phyloP scores from a whole-genome alignment of 2,888 invertebrate species.

The Mesodorylaimus sp. region DNA sequence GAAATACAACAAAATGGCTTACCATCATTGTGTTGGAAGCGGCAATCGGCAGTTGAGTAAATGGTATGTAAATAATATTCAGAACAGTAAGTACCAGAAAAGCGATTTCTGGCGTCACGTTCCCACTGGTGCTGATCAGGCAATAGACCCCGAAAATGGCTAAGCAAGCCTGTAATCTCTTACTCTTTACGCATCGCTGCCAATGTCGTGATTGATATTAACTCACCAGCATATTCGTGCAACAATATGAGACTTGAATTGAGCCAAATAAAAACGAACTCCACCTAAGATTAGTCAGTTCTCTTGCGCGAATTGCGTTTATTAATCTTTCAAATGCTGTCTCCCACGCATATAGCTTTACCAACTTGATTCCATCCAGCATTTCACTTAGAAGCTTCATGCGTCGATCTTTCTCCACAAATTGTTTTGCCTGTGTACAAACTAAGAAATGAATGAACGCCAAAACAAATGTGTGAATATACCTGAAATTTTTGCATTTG shows the following conservation, averaged over 20 bases:
- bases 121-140: too few relatives aligned
- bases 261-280: slow-evolving; percentile 27
- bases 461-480: not conserved
- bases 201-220: too few relatives aligned
- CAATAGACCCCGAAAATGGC: too few relatives aligned
- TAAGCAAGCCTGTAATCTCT: too few relatives aligned
- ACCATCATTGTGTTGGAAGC: not conserved
- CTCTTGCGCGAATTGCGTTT: slow-evolving; percentile 29
- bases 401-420: slow-evolving; percentile 74
- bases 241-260: slow-evolving; percentile 27
- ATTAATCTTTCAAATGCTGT: slow-evolving; percentile 32
- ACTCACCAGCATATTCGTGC: too few relatives aligned
- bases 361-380: slow-evolving; percentile 59
- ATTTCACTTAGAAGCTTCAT: slow-evolving; percentile 80
- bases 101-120: not conserved
- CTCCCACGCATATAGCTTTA: slow-evolving; percentile 41
- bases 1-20: too few relatives aligned
- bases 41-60: not conserved
- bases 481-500: not conserved
- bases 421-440: slow-evolving; percentile 57
- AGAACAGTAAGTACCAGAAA: not conserved
- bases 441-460: too few relatives aligned
- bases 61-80: not conserved
- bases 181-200: too few relatives aligned
- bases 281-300: slow-evolving; percentile 26